Evolutionary conservation across 2,888 invertebrate species (phyloP), one percentile per base, ranked within the genome.

Genomic region (Epinotia nisella): DNA sequence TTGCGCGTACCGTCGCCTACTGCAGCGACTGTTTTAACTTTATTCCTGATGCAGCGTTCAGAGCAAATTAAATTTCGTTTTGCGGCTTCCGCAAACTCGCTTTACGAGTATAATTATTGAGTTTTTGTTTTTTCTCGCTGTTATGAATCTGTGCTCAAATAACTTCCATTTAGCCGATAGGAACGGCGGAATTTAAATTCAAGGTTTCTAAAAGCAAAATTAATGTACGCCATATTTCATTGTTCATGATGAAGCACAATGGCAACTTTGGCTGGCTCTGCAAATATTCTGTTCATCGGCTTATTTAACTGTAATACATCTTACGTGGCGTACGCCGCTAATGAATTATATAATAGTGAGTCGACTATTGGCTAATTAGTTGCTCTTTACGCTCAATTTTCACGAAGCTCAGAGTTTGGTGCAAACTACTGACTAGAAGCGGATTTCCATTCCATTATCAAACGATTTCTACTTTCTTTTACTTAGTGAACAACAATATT

Each of bases 1-100:
- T 93, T 93, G 86, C 86, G 78, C 92, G 90, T 90, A 82, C 88
- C 82, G 81, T 87, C 86, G 88, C 89, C 90, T 87, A 88, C 89
- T 92, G 92, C 92, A 91, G 87, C 88, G 90, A 92, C 93, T 93
- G 92, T 93, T 93, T 93, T 92, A 93, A 93, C 92, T 93, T 92
- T 93, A 92, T 92, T 92, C 91, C 91, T 92, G 93, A 92, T 93
- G 93, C 93, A 92, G 91, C 92, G 90, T 93, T 93, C 93, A 92
- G 90, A 90, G 90, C 92, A 93, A 93, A 93, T 93, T 93, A 93
- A 93, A 93, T 93, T 93, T 93, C 92, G 90, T 92, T 93, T 91
- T 92, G 93, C 87, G 91, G 93, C 88, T 92, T 92, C 89, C 91
- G 89, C 90, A 90, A 91, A 91, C 91, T 92, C 89, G 83, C 88